Base-by-base conservation (phyloP, 2,888 invertebrate species). In the Ceramica pisi region DNA sequence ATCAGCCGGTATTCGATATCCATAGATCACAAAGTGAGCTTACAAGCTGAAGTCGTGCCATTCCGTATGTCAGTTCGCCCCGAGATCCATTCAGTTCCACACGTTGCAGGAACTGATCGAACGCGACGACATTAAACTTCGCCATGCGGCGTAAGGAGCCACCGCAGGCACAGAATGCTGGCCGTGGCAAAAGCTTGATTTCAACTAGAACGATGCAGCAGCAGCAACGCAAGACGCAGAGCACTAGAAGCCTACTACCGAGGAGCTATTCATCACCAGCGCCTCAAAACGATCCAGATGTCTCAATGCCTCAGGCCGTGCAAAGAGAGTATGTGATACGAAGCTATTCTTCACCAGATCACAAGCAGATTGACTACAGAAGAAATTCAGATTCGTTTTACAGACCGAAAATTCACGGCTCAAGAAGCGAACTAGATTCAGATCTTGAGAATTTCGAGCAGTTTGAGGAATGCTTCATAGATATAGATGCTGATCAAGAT, bases 381-480 rank as follows among this genome's bases (percentile, higher is more conserved):
- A 88, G 92, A 53, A 94, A 93, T 83, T 93, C 93, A 1, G 95
- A 94, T 77, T 92, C 93, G 0, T 92, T 92, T 77, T 93, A 92
- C 72, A 89, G 92, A 75, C 92, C 94, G 0, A 93, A 92, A 80
- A 84, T 88, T 38, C 92, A 94, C 38, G 93, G 93, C 2, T 94
- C 95, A 0, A 90, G 93, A 81, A 92, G 89, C 66, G 95, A 95
- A 80, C 77, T 95, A 16, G 95, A 96, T 70, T 93, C 94, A 0
- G 96, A 96, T 85, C 89, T 94, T 26, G 95, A 95, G 62, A 94
- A 93, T 67, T 95, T 93, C 71, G 95, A 95, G 75, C 93, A 93
- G 69, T 94, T 95, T 51, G 94, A 95, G 70, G 95, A 95, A 68
- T 91, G 92, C 55, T 92, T 95, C 35, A 87, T 96, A n/a, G 95